These are phyloP conservation scores for Drosophila tsacasi DNA, from an alignment of 1,140 invertebrate species.

Conservation along the genomic window DNA sequence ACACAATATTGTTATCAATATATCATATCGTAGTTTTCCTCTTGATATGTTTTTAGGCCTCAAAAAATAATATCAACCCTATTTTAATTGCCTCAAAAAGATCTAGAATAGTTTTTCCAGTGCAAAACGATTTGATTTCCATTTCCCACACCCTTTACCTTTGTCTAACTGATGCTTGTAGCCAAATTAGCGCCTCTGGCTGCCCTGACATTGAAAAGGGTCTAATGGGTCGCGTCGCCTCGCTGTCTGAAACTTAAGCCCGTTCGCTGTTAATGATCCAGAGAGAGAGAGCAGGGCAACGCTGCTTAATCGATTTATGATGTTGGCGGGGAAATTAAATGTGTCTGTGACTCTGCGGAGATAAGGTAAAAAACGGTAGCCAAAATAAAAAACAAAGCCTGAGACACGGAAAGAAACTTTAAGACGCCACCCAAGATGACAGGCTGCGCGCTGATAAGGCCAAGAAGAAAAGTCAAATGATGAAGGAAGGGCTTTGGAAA, in stretches of 20 bases:
- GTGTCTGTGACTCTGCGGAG: constrained; percentile 44
- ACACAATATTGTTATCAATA: no score
- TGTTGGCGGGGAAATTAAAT: constrained; percentile 69
- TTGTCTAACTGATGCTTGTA: constrained; percentile 37
- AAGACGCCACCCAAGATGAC: constrained; percentile 67
- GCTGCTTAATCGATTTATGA: constrained; percentile 80
- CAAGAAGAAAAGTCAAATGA: constrained; percentile 21
- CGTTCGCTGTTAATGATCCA: constrained; percentile 70
- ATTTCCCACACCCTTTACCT: constrained; percentile 6
- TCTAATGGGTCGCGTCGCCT: constrained; percentile 69
- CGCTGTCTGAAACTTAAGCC: constrained; percentile 69
- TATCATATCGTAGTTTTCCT: no score
- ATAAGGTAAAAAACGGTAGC: constrained; percentile 70
- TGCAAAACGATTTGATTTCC: constrained; percentile 12
- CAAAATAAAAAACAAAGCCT: constrained; percentile 6
- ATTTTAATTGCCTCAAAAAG: background rate
- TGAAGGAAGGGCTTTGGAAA: background rate
- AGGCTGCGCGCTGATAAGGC: constrained; percentile 25
- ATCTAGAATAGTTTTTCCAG: background rate
- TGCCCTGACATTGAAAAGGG: constrained; percentile 67
- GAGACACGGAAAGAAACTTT: constrained; percentile 49
- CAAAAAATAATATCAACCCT: background rate
- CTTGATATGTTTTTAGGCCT: background rate
- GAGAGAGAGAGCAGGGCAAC: constrained; percentile 21
- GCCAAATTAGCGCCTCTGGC: constrained; percentile 76